These are phyloP conservation scores for Diprion similis DNA, from an alignment of 1,140 invertebrate species.

Conservation along the genomic window DNA sequence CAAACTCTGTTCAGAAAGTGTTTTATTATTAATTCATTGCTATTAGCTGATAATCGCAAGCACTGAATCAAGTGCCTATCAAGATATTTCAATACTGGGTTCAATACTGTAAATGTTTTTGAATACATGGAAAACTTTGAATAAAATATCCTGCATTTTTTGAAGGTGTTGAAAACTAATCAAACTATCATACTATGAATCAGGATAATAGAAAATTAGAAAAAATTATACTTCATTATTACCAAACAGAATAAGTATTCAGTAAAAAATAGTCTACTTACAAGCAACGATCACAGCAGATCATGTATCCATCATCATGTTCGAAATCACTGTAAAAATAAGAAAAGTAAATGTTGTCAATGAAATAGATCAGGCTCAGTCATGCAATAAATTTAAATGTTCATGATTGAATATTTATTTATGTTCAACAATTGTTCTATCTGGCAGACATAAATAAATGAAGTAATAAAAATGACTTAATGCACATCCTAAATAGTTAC, in stretches of 20 bases:
- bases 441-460: no score
- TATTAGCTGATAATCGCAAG: slow-evolving; percentile 43
- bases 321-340: slow-evolving; percentile 77
- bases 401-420: no score
- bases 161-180: no score
- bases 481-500: slow-evolving; percentile 47
- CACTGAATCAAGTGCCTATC: no score
- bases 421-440: slow-evolving; percentile 24
- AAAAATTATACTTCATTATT: no score
- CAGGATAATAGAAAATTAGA: slow-evolving; percentile 16
- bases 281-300: slow-evolving; percentile 89
- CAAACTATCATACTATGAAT: slow-evolving; percentile 12
- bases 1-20: slow-evolving; percentile 72
- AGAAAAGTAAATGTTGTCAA: slow-evolving; percentile 31
- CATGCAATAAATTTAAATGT: slow-evolving; percentile 13
- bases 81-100: no score
- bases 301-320: slow-evolving; percentile 98
- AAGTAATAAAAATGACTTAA: background rate
- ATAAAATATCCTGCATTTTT: background rate
- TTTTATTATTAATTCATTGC: slow-evolving; percentile 28
- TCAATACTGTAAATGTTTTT: no score
- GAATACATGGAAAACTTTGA: slow-evolving; percentile 10
- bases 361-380: slow-evolving; percentile 5
- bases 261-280: slow-evolving; percentile 61
- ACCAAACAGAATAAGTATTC: background rate